Percentiles rank a stretch among this genome's conserved stretches.
phyloP scores from a whole-genome alignment of 1,140 invertebrate species.

The Wasmannia auropunctata region DNA sequence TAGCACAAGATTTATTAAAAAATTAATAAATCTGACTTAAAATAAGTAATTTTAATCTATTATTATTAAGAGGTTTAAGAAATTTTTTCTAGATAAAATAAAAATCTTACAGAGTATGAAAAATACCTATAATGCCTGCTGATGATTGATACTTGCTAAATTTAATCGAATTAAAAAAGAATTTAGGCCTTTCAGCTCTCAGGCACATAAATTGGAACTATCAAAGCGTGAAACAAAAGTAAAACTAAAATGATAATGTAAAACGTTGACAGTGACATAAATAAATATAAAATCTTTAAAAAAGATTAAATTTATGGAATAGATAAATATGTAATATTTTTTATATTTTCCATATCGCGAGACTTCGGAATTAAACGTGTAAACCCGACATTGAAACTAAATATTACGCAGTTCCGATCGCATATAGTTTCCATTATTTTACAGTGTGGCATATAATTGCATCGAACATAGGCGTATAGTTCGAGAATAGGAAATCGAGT shows the following conservation, averaged over 20 bases:
- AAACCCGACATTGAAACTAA: neutral
- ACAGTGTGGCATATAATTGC: neutral
- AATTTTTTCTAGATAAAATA: neutral
- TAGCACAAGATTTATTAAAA: neutral
- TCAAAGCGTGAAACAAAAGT: neutral
- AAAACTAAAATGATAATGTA: neutral
- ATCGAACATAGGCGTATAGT: neutral
- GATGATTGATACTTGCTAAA: neutral
- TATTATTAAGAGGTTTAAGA: neutral
- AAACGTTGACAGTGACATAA: neutral
- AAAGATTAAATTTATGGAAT: neutral
- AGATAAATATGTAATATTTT: neutral
- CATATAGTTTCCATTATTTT: constrained; percentile 16
- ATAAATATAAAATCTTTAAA: neutral
- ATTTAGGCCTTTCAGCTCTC: constrained; percentile 38
- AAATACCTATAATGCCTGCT: neutral
- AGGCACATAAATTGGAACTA: constrained; percentile 13
- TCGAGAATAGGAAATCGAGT: neutral
- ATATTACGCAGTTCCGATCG: neutral
- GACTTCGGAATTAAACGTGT: neutral
- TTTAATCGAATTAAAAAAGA: neutral
- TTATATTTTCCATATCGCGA: neutral
- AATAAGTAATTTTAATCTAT: neutral
- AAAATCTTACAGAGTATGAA: neutral
- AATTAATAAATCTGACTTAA: neutral